Evolutionary conservation across 2,113 vertebrate species (phyloP), one percentile per base, ranked within the genome.

Genomic region (Canis aureus): DNA sequence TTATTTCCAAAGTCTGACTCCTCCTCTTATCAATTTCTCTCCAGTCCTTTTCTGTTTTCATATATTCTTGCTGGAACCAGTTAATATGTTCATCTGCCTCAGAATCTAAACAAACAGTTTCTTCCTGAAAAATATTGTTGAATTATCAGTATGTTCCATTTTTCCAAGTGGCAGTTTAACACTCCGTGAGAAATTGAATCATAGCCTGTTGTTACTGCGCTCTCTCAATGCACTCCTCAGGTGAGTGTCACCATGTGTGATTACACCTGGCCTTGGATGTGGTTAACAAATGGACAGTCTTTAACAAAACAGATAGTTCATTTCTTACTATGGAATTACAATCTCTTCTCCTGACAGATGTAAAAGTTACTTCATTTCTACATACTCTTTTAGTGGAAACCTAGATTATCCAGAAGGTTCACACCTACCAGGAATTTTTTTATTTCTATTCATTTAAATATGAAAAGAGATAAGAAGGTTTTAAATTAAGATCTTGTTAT

Each of bases 41-140:
- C 98, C 99, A 99, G 96, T 99, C 97, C 95, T 96, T 98, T 89
- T 98, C 98, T 85, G 92, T 95, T 98, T 99, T 99, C 96, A 88
- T 6, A 15, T 98, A 98, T 97, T 99, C 98, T 97, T 94, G 93
- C 94, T 98, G 98, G 81, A 99, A 94, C 98, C 99, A 99, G 38
- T 81, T 90, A 83, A 98, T 95, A 76, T 98, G 97, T 17, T 93
- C 96, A 43, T 97, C 93, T 96, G 96, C 60, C 80, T 95, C 86
- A 64, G 85, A 85, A 60, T 94, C 96, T 57, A 96, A 97, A 90
- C 69, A 82, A 98, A 67, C 53, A 80, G 66, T 59, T 95, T 98
- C 94, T 95, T 98, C 97, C 98, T 99, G 66, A 3, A 97, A 96
- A 94, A 95, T 81, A 95, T 92, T 88, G 95, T 95, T 51, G 98